Evolutionary conservation across 2,888 invertebrate genomes (phyloP).

Genomic region (Mythimna albipuncta): DNA sequence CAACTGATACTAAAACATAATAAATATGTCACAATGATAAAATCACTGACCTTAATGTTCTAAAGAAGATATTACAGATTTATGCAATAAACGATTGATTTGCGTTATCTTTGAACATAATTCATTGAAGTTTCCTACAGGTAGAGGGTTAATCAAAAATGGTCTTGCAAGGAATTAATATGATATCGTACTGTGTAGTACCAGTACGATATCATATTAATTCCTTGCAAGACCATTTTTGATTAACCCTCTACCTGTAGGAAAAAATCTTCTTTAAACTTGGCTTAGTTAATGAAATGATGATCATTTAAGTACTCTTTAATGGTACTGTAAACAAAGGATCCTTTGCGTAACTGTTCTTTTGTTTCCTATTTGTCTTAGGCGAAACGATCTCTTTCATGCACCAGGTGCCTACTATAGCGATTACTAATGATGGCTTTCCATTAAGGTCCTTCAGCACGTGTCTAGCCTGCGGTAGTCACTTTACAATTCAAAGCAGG

Average conservation of each 20-base stretch:
- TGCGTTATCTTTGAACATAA: not conserved
- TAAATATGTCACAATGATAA: slow-evolving; percentile 29
- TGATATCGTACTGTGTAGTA: not conserved
- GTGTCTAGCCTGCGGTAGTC: slow-evolving; percentile 7
- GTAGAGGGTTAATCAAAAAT: not conserved
- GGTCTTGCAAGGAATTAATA: not conserved
- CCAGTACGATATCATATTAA: too few species aligned
- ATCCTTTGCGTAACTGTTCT: not conserved
- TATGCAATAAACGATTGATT: not conserved
- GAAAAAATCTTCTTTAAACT: not conserved
- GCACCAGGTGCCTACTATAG: slow-evolving; percentile 24
- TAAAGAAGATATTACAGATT: slow-evolving; percentile 18
- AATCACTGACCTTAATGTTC: slow-evolving; percentile 26
- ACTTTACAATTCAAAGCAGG: slow-evolving; percentile 28
- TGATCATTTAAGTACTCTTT: not conserved
- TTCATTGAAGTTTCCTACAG: not conserved
- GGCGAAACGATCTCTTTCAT: slow-evolving; percentile 27
- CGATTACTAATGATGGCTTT: slow-evolving; percentile 22
- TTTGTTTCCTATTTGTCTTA: slow-evolving; percentile 13
- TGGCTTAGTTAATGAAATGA: not conserved
- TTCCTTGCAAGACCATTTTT: too few species aligned
- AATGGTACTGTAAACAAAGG: slow-evolving; percentile 1
- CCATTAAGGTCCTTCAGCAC: slow-evolving; percentile 17
- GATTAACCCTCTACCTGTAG: too few species aligned
- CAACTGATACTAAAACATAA: slow-evolving; percentile 33